Base-by-base conservation (phyloP, 2,797 vertebrate species). In the Scleropages formosus region DNA sequence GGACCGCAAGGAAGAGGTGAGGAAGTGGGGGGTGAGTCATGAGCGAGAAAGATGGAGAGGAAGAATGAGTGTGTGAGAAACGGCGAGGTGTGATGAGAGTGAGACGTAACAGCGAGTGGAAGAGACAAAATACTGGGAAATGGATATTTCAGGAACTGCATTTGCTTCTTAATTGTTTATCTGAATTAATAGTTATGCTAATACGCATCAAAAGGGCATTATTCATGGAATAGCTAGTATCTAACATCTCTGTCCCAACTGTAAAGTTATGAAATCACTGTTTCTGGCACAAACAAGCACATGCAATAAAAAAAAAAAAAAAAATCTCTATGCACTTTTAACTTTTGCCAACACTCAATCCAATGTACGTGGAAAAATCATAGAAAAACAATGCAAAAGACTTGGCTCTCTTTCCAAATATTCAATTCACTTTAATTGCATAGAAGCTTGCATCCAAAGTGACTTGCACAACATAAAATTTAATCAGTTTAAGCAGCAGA, bases 1-100 rank as follows among this genome's bases (percentile, higher is more conserved):
- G 0, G 89, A 92, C 75, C 87, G 84, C 78, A 90, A 91, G 53
- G 94, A 96, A 0, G 95, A 95, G 94, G 96, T 97, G 79, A 91
- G 90, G 59, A 26, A 11, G 27, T 16, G 31, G 22, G 60, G 9
- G 59, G 59, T 68, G 49, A 26, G 49, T 1, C 24, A 8, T 53
- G 51, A 9, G 51, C 8, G 16, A 16, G 51, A 53, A 16, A 8
- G 8, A 51, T 20, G 22, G 47, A 24, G 49, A 56, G 70, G 51
- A 26, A 22, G 11, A 22, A 20, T 13, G 3, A 20, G 13, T 46
- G 59, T 24, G 56, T 24, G n/a, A n/a, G 24, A 3, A 31, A 53
- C 12, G 3, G 44, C 27, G 53, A 51, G 27, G 20, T 60, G 47
- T n/a, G 46, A 39, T 20, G 18, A 27, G 13, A 24, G 27, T 3